phyloP scores from a whole-genome alignment of 2,113 vertebrate genomes.

The Fregata magnificens region DNA sequence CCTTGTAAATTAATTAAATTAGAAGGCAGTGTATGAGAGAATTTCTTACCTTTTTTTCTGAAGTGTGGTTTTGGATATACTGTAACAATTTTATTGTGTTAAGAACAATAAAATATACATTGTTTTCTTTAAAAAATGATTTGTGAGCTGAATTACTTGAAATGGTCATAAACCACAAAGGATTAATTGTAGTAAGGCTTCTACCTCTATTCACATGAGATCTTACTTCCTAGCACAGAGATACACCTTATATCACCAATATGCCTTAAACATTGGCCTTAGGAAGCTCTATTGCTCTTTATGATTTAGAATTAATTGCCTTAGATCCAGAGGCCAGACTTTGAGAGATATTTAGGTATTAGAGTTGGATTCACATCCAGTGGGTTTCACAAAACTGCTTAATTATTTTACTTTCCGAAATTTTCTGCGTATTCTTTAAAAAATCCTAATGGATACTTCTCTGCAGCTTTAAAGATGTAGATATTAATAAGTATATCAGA shows the following conservation, averaged over 20 bases:
- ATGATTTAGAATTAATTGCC: not conserved
- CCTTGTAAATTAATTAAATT: not conserved
- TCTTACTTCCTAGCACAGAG: not conserved
- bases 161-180: not conserved
- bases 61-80: not conserved
- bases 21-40: not conserved
- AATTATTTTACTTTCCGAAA: not conserved
- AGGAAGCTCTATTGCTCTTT: not conserved
- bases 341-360: not conserved
- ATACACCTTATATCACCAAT: not conserved
- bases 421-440: not conserved
- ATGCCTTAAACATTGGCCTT: not conserved
- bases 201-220: not conserved
- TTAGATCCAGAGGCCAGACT: not conserved
- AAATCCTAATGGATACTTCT: not conserved
- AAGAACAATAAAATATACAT: not conserved
- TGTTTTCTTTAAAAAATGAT: not conserved
- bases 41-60: not conserved
- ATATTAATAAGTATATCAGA: not conserved
- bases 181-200: not conserved
- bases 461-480: not conserved
- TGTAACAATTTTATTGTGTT: not conserved
- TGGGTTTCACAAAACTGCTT: not conserved
- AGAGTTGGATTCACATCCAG: not conserved
- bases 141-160: not conserved